phyloP scores from a whole-genome alignment of 2,797 vertebrate species.

The Trichosurus vulpecula region DNA sequence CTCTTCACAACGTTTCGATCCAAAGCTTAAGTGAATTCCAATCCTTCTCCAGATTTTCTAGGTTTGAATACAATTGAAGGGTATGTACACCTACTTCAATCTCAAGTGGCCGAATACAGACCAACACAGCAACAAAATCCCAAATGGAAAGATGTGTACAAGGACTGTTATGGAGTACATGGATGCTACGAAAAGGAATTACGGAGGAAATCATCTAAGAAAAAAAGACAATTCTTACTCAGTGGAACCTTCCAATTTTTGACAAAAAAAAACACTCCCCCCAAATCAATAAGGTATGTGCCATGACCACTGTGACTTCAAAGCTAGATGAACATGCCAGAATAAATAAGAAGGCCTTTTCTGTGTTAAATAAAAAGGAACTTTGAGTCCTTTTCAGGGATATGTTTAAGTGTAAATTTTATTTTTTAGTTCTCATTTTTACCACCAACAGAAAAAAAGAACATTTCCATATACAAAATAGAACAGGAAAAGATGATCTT shows the following conservation, averaged over 20 bases:
- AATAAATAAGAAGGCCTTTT: background rate
- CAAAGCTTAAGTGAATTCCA: background rate
- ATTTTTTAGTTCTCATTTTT: background rate
- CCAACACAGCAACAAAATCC: background rate
- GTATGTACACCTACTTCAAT: background rate
- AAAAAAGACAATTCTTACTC: background rate
- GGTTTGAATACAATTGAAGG: background rate
- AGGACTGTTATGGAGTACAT: background rate
- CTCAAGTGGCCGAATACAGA: background rate
- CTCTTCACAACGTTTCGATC: background rate
- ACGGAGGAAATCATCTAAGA: background rate
- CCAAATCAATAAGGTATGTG: background rate
- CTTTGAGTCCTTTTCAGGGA: background rate
- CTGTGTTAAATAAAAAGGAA: background rate
- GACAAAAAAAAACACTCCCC: background rate
- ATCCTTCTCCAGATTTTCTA: background rate
- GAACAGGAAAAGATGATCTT: background rate
- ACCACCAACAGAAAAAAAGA: background rate
- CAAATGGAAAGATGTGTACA: background rate
- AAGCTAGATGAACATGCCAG: background rate
- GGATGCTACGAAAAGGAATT: background rate
- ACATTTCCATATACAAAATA: background rate
- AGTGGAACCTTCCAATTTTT: background rate
- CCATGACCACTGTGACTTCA: background rate
- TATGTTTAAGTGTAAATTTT: background rate